phyloP scores from a whole-genome alignment of 2,888 invertebrate genomes.

The Melinopterus prodromus region DNA sequence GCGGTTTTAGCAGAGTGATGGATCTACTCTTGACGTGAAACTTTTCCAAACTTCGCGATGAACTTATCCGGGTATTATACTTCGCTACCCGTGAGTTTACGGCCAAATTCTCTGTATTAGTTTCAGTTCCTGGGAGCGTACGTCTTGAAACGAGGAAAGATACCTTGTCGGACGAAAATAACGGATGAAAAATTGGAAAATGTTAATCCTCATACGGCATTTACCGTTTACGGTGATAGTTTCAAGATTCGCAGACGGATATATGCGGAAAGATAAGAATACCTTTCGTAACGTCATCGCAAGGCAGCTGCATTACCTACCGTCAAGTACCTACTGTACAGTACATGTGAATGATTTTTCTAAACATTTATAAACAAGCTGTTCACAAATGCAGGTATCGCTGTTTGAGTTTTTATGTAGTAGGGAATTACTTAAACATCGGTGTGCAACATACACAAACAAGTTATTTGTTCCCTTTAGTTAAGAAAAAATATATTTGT shows the following conservation, averaged over 20 bases:
- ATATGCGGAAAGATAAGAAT: background rate
- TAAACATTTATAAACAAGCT: too few species aligned
- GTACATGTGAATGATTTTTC: too few species aligned
- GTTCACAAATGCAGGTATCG: too few species aligned
- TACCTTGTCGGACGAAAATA: background rate
- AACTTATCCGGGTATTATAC: background rate
- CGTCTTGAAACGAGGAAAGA: background rate
- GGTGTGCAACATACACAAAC: too few species aligned
- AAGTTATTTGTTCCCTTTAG: too few species aligned
- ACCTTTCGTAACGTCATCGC: background rate
- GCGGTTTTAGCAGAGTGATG: constrained; percentile 4
- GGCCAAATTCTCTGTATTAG: background rate
- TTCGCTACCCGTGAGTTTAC: background rate
- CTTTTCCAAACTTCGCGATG: background rate
- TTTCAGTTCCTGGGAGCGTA: background rate
- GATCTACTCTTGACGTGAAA: background rate
- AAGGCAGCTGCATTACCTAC: too few species aligned
- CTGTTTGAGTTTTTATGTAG: too few species aligned
- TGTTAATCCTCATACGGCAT: background rate
- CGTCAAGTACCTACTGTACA: too few species aligned
- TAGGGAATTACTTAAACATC: too few species aligned
- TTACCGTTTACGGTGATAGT: background rate
- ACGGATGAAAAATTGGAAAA: background rate
- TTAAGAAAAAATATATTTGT: too few species aligned
- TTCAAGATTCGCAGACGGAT: background rate